These are phyloP conservation scores for Tetrao urogallus DNA, from an alignment of 2,113 vertebrate species.

Conservation along the genomic window DNA sequence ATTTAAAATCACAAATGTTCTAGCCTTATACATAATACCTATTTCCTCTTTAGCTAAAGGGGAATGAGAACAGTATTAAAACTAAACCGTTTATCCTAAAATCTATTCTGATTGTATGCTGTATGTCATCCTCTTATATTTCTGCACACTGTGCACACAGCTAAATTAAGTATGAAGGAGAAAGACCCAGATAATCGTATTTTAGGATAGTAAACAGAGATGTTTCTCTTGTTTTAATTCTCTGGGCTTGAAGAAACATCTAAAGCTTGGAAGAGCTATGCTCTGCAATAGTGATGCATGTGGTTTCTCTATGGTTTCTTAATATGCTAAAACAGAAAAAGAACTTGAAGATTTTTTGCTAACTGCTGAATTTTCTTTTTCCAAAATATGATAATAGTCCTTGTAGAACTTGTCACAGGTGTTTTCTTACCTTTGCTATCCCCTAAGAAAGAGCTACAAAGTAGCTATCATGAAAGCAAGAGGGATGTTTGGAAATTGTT, in stretches of 20 bases:
- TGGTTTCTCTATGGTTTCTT: neutral
- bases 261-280: neutral
- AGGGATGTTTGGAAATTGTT: neutral
- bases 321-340: neutral
- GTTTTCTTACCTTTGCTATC: slow-evolving; percentile 18
- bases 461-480: neutral
- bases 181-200: neutral
- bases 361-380: neutral
- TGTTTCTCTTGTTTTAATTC: neutral
- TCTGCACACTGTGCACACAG: neutral
- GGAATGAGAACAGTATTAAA: neutral
- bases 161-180: neutral
- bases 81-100: neutral
- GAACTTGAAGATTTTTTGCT: neutral
- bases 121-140: neutral
- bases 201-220: neutral
- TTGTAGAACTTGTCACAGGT: neutral
- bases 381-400: neutral
- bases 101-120: neutral
- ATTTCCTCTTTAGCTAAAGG: neutral
- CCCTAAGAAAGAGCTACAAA: neutral
- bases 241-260: neutral
- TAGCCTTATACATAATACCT: neutral
- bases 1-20: neutral
- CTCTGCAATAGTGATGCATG: neutral